Evolutionary conservation across 2,113 vertebrate species (phyloP).

Genomic region (Saccopteryx leptura): DNA sequence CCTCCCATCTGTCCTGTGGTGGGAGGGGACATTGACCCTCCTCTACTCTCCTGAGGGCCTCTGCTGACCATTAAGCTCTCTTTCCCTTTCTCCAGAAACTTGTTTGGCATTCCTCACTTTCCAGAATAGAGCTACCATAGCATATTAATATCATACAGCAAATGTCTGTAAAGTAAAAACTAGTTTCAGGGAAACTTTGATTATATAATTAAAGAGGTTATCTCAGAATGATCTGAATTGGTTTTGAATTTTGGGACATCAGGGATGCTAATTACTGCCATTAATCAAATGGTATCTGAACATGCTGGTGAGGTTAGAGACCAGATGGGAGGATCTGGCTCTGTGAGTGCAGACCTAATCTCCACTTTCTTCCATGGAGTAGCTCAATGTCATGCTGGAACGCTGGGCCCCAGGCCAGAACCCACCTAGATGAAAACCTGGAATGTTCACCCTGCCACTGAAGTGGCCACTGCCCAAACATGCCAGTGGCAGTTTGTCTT

Average conservation of each 20-base stretch:
- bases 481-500: background rate
- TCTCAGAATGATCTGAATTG: background rate
- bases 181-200: background rate
- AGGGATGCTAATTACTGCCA: background rate
- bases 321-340: background rate
- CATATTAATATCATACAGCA: background rate
- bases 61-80: background rate
- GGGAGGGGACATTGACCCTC: background rate
- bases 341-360: background rate
- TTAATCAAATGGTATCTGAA: background rate
- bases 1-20: constrained; percentile 94
- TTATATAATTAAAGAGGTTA: background rate
- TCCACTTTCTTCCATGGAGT: background rate
- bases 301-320: background rate
- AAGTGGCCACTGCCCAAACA: background rate
- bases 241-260: background rate
- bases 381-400: background rate
- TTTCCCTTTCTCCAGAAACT: background rate
- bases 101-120: background rate
- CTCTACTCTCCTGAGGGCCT: background rate
- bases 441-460: background rate
- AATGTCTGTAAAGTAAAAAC: background rate
- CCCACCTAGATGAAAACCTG: background rate
- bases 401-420: background rate
- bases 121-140: background rate